A percentile compares a stretch with the other conserved stretches of the same genome.
These are phyloP conservation scores for Hyles vespertilio DNA, from an alignment of 1,140 invertebrate species.

Conservation along the genomic window DNA sequence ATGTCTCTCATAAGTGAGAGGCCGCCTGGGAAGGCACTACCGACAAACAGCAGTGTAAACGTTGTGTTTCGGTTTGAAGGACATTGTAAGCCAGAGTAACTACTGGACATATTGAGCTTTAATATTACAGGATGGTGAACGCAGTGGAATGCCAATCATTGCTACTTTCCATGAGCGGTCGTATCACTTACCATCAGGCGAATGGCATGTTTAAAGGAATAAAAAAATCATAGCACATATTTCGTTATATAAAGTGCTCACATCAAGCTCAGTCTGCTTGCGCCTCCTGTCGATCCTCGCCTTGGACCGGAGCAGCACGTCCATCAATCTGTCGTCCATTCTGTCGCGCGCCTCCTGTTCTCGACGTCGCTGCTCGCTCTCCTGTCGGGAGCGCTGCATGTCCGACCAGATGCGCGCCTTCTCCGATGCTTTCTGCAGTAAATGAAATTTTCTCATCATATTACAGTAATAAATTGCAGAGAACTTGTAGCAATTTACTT, in stretches of 20 bases:
- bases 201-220: neutral
- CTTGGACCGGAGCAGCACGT: conserved; percentile 33
- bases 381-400: conserved; percentile 36
- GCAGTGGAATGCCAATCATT: too few relatives aligned
- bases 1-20: too few relatives aligned
- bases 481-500: too few relatives aligned
- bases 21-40: too few relatives aligned
- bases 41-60: too few relatives aligned
- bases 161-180: too few relatives aligned
- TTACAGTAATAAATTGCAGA: neutral
- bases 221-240: neutral
- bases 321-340: conserved; percentile 43
- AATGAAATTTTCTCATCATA: conserved; percentile 3
- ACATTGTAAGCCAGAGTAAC: too few relatives aligned
- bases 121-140: too few relatives aligned
- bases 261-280: conserved; percentile 43
- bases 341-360: conserved; percentile 36
- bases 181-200: too few relatives aligned
- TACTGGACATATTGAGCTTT: neutral
- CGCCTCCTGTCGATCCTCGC: conserved; percentile 29
- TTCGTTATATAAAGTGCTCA: conserved; percentile 20
- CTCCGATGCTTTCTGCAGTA: conserved; percentile 40
- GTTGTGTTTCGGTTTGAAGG: too few relatives aligned
- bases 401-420: conserved; percentile 45
- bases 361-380: conserved; percentile 20